Conservation (phyloP, 2,797 vertebrate genomes). For the Parambassis ranga region DNA sequence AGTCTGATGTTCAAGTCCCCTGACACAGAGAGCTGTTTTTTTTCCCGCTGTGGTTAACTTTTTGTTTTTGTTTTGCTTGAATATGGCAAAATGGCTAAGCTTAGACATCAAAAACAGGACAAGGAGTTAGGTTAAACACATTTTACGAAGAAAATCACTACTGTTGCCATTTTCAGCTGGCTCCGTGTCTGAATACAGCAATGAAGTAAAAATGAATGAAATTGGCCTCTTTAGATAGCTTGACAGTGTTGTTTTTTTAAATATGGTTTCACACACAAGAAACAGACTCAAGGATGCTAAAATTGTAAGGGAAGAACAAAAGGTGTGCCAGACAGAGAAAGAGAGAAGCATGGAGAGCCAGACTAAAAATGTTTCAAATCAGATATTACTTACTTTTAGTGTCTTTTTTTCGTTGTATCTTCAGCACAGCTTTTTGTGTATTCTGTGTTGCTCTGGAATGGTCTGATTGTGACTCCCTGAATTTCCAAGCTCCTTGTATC, state of each 20-base stretch:
- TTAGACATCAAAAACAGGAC: too few species aligned
- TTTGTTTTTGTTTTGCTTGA: too few species aligned
- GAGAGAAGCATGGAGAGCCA: neutral
- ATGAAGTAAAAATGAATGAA: too few species aligned
- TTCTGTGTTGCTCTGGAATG: neutral
- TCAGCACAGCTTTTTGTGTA: neutral
- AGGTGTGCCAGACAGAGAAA: neutral
- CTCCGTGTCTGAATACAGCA: too few species aligned
- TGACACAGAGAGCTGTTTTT: too few species aligned
- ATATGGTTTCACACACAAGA: neutral
- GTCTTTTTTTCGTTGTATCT: neutral
- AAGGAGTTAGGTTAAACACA: too few species aligned
- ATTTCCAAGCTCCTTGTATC: neutral
- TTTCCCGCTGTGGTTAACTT: too few species aligned
- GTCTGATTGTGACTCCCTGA: constrained; percentile 3
- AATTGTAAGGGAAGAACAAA: neutral
- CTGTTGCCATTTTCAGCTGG: too few species aligned
- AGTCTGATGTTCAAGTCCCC: too few species aligned
- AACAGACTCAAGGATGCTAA: neutral
- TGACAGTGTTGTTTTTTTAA: neutral
- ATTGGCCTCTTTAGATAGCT: neutral
- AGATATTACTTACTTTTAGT: neutral
- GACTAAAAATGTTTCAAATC: neutral
- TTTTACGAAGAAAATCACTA: too few species aligned
- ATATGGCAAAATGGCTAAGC: too few species aligned